Base-by-base conservation (phyloP, 2,888 invertebrate species). In the Trissolcus japonicus region DNA sequence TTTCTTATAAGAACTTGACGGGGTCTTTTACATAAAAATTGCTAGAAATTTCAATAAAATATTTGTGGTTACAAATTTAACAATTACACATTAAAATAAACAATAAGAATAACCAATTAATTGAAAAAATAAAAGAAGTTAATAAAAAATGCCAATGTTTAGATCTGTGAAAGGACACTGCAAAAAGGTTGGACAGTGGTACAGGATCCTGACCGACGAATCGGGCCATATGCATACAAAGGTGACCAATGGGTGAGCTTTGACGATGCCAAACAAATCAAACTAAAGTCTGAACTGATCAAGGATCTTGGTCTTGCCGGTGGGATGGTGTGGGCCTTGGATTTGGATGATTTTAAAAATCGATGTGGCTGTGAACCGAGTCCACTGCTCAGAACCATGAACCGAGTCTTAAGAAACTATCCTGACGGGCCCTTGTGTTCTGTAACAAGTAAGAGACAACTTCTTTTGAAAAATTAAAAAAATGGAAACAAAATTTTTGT, bases 211-310 rank as follows among this genome's bases (percentile, higher is more conserved):
- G 92, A 94, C 62, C 94, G 95, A 54, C 91, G 95, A 19, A 96
- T 97, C 90, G 97, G 97, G 0, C 97, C 97, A 0, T 97, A 96
- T 85, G 96, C 97, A 0, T 94, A 94, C 80, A 90, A 91, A 73
- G 91, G 94, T 21, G 95, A 96, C 86, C 97, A 98, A 84, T 98
- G 97, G 97, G 97, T 97, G 6, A 95, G 96, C 6, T 98, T 96
- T 83, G 98, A 98, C 85, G 97, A 98, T 87, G 92, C 94, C 41
- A 92, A 92, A 41, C 96, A 96, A 93, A 93, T 96, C 17, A 91
- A 93, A 29, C 93, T 95, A 82, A 97, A 97, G 89, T 93, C 96
- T 2, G 94, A 95, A 83, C 96, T 94, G 84, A 93, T 96, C 6
- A 93, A 94, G 76, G 92, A 93, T 0, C 94, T 95, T 91, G 94